Percentiles rank a stretch among this genome's conserved stretches.
Conservation (phyloP, 2,888 invertebrate genomes). For the Strigamia maritima region DNA sequence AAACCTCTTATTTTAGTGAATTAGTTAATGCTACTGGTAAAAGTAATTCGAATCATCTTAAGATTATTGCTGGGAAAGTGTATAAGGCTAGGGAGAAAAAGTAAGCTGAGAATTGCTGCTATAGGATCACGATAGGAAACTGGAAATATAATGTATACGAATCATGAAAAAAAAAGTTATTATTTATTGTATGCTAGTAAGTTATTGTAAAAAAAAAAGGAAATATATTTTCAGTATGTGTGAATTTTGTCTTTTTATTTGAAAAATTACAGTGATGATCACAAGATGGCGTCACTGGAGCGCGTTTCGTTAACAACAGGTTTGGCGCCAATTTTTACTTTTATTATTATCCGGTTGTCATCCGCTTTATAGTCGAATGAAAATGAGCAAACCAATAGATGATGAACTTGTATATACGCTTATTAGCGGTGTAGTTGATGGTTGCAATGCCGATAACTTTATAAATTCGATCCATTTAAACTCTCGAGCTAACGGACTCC, state of each 20-base stretch:
- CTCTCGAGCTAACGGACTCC: background rate
- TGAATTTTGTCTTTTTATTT: background rate
- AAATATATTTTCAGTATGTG: background rate
- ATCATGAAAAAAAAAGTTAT: conserved; percentile 8
- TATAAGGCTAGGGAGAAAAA: background rate
- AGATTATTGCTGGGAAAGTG: background rate
- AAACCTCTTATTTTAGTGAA: conserved; percentile 49
- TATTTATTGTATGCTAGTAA: background rate
- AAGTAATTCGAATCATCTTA: conserved; percentile 48
- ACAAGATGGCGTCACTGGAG: background rate
- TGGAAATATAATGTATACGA: background rate
- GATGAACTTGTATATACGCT: background rate
- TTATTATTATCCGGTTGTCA: background rate
- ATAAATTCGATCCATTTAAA: background rate
- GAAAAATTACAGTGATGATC: background rate
- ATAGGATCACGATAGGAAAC: no score
- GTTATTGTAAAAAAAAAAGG: background rate
- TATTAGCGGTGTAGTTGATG: background rate
- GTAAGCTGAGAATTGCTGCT: background rate
- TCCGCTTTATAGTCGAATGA: background rate
- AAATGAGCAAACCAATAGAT: background rate
- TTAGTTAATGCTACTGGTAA: conserved; percentile 54
- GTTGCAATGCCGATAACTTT: background rate
- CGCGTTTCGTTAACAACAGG: background rate
- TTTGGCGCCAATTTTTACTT: background rate